Evolutionary conservation across 2,797 vertebrate species (phyloP).

Genomic region (Margarornis squamiger): DNA sequence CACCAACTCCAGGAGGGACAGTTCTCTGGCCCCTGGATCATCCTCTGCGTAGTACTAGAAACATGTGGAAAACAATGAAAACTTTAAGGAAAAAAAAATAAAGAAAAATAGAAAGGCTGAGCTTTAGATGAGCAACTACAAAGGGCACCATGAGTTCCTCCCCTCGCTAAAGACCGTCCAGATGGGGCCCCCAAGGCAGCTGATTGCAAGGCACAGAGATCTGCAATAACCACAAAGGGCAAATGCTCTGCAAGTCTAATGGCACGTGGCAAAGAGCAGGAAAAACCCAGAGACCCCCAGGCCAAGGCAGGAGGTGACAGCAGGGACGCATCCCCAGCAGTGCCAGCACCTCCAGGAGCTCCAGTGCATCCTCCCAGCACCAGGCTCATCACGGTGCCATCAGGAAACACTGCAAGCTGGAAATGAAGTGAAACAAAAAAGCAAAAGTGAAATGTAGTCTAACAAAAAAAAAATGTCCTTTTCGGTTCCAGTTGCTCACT

Average conservation of each 20-base stretch:
- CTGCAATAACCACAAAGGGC: fast-evolving
- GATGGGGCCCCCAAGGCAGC: background rate
- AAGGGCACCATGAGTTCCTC: background rate
- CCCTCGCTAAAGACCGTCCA: background rate
- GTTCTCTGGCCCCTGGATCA: background rate
- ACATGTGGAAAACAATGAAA: background rate
- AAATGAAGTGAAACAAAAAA: background rate
- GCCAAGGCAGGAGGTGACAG: background rate
- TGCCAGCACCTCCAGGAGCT: background rate
- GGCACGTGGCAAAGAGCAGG: background rate
- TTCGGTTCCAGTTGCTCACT: background rate
- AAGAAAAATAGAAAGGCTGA: background rate
- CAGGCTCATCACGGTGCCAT: fast-evolving
- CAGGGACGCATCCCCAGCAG: background rate
- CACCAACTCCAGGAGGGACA: background rate
- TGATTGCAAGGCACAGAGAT: background rate
- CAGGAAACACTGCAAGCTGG: background rate
- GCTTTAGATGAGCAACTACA: background rate
- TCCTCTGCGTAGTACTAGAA: background rate
- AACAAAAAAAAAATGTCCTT: background rate
- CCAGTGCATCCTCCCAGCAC: fast-evolving
- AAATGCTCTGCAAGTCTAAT: background rate
- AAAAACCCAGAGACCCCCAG: background rate
- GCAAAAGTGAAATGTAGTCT: background rate
- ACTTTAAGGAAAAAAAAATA: background rate